Evolutionary conservation across 2,888 invertebrate species (phyloP), one percentile per base, ranked within the genome.

Genomic region (Euplagia quadripunctaria): DNA sequence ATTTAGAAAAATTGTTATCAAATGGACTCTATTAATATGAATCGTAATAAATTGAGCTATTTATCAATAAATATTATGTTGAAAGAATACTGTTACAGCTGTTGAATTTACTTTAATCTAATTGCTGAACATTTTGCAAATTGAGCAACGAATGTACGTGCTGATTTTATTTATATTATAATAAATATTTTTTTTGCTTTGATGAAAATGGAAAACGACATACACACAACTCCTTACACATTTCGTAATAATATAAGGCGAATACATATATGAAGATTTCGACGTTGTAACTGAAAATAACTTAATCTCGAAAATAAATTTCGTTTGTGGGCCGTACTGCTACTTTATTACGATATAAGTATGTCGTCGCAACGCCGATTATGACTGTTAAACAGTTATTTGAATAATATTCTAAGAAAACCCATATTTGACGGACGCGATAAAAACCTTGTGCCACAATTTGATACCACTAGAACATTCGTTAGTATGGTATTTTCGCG

Each of bases 361-460:
- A 82, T 91, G 92, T 93, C 91, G 87, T 89, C 92, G 86, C 84
- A 82, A 78, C 80, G 83, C 76, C 79, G 81, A 89, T 91, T 92
- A 91, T 89, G 89, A 91, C 88, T 90, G 86, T 89, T 91, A 92
- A 90, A 94, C 93, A 91, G 90, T 88, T 90, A 87, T 89, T 91
- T 93, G 89, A 94, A 93, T 92, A 87, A 93, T 91, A 88, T 92
- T 93, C 91, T 85, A 81, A 90, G 91, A 92, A 92, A 90, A 85
- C 84, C 73, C 74, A 70, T 75, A 76, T 80, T 77, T 68, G 70
- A 67, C 72, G 77, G 49, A 72, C 17, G 75, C 73, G 78, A 70
- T 76, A 78, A 79, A 73, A 78, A 73, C 71, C 31, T 73, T 74
- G 67, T 68, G 76, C 42, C 14, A 68, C 71, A 73, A 73, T 79